A percentile compares a stretch with the other conserved stretches of the same genome.
Evolutionary conservation across 2,797 vertebrate genomes (phyloP).

Genomic region (Erpetoichthys calabaricus): DNA sequence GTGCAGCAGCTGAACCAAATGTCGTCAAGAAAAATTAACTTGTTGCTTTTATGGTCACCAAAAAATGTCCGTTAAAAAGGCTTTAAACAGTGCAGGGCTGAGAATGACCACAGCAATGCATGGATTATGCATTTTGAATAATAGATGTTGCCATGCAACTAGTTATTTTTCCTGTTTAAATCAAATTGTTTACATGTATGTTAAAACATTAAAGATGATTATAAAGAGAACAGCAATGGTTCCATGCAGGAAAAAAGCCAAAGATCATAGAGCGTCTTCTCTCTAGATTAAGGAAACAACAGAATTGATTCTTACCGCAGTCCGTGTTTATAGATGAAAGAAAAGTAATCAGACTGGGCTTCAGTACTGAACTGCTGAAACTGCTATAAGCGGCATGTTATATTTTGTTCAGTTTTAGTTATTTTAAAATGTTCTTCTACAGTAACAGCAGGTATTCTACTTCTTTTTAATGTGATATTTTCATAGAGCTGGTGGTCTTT

Average conservation of each 20-base stretch:
- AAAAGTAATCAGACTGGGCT: too few species aligned
- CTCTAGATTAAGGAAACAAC: slow-evolving; percentile 12
- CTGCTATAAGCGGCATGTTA: too few species aligned
- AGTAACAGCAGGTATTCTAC: too few species aligned
- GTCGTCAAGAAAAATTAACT: slow-evolving; percentile 1
- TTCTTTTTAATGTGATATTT: too few species aligned
- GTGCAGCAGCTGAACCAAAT: not conserved
- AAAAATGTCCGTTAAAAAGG: not conserved
- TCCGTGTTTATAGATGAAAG: slow-evolving; percentile 29
- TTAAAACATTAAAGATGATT: not conserved
- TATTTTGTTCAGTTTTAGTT: too few species aligned
- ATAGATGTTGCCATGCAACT: not conserved
- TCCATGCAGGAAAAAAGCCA: too few species aligned
- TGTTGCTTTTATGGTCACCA: not conserved
- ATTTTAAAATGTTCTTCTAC: too few species aligned
- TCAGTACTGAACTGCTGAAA: too few species aligned
- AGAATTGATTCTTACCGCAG: slow-evolving; percentile 35
- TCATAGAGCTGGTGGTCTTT: too few species aligned
- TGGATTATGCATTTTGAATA: not conserved
- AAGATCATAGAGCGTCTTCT: too few species aligned
- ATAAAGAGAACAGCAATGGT: too few species aligned
- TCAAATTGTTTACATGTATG: slow-evolving; percentile 3
- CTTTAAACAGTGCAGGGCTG: not conserved
- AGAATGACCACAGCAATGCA: slow-evolving; percentile 1
- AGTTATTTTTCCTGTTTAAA: slow-evolving; percentile 4